Evolutionary conservation across 1,140 invertebrate genomes (phyloP), one percentile per base, ranked within the genome.

Genomic region (Argopecten irradians): DNA sequence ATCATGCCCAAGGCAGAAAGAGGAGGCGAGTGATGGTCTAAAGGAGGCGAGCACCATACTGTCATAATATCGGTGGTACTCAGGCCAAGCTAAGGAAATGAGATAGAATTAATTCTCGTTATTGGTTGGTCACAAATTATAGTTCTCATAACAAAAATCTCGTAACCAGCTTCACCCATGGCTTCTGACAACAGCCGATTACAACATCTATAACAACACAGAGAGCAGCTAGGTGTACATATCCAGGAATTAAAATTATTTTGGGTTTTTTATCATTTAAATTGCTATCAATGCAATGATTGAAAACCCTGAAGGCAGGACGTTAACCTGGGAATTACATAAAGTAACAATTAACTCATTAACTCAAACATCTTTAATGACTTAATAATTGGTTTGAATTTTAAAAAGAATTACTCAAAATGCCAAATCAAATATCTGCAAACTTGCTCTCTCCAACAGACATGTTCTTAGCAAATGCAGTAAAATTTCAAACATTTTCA

Each of bases 131-230:
- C 22, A 11, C 14, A n/a, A 71, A 71, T 71, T 28, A 71, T 71
- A 71, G 55, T 71, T 28, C 55, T 71, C 55, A 71, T 71, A 71
- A 71, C 55, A 71, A 71, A 71, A 71, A 28, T 71, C 55, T 71
- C 55, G 55, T 71, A 71, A 71, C 55, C 55, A 71, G n/a, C n/a
- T 71, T 71, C 55, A 71, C 55, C 55, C 55, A 71, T 28, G 55
- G 55, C 55, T 71, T 71, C 55, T 71, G 55, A 71, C 55, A 71
- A 71, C 28, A 28, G 55, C 55, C 55, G 55, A 71, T 71, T 71
- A 71, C 55, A 71, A 71, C 55, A 71, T 11, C 5, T 28, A 28
- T 71, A 71, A 71, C 22, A 28, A 71, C n/a, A 16, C n/a, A 7
- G 55, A 8, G n/a, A 71, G 19, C n/a, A 16, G 28, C n/a, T 71